Base-by-base conservation (phyloP, 1,140 invertebrate genomes). In the Sinella curviseta region DNA sequence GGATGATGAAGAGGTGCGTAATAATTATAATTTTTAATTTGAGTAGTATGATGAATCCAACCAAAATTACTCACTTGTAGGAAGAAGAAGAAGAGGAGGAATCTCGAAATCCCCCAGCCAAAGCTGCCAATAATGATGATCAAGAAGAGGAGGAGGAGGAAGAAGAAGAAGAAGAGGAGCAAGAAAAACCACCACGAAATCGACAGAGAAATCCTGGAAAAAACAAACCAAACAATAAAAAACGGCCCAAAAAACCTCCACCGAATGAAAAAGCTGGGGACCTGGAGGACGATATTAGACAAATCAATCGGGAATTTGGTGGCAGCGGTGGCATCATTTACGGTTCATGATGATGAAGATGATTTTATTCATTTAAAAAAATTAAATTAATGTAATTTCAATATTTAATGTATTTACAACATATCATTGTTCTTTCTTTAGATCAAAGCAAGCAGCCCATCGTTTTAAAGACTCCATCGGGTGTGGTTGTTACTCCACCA, bases 91-190 rank as follows among this genome's bases (percentile, higher is more conserved):
- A 75, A 3, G 73, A 76, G 17, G 39, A 79, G 54, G 33, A 60
- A 79, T 70, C 65, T 33, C 26, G 30, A 14, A 70, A 33, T 33
- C 26, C 26, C 2, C 65, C 65, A 31, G 17, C 14, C 2, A 54
- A 67, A 24, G 3, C 26, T 4, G 26, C 3, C 12, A 57, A 57
- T 2, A 75, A 73, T 16, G 33, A 73, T 1, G 31, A 36, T 36
- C 12, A 36, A 20, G 77, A 82, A 30, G 78, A 82, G 36, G 65
- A 80, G 34, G 81, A 79, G 54, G 78, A 80, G 48, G 81, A 90
- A 86, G 85, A 88, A 31, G 86, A 89, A 78, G 85, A 85, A 57
- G 80, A 88, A 48, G 80, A 85, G 17, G 83, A 83, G 77, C 36
- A 77, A 26, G 77, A 81, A 73, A 48, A 60, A 35, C 35, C 35